These are phyloP conservation scores for Glyptemys insculpta DNA, from an alignment of 2,797 vertebrate genomes.

Conservation along the genomic window DNA sequence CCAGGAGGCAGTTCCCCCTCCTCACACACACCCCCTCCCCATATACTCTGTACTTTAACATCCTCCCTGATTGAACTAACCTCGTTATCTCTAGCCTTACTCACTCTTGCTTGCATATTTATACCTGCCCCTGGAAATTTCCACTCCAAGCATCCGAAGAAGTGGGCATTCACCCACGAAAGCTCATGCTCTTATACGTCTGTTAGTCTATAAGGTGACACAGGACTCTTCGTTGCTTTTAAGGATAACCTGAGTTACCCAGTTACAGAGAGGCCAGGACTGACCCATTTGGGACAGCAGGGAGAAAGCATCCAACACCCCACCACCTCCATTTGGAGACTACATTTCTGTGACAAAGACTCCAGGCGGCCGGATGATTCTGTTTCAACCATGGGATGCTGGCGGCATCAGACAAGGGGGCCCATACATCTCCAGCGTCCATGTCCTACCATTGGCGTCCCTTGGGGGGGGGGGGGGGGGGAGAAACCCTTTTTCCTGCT, in stretches of 20 bases:
- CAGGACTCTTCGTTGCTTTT: too few relatives aligned
- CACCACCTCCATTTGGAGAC: not conserved
- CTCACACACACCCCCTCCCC: not conserved
- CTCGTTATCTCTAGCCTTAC: too few relatives aligned
- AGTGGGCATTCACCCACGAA: too few relatives aligned
- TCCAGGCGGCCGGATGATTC: not conserved
- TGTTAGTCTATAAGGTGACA: too few relatives aligned
- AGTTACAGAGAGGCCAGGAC: not conserved
- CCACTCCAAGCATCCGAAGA: too few relatives aligned
- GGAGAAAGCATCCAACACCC: not conserved
- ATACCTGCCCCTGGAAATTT: too few relatives aligned
- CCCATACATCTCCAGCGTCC: too few relatives aligned
- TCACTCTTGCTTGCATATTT: too few relatives aligned
- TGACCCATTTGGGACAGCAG: accelerated
- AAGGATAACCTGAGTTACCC: accelerated
- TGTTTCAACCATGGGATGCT: not conserved
- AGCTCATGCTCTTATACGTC: too few relatives aligned
- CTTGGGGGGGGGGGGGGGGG: accelerated
- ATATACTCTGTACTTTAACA: accelerated
- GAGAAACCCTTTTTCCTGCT: not conserved
- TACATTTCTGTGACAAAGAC: not conserved
- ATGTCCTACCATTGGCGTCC: not conserved
- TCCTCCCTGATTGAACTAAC: too few relatives aligned
- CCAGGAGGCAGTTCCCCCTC: constrained; percentile 37
- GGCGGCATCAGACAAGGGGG: too few relatives aligned